These are phyloP conservation scores for Drosophila parthenogenetica DNA, from an alignment of 2,888 invertebrate species.

Conservation along the genomic window DNA sequence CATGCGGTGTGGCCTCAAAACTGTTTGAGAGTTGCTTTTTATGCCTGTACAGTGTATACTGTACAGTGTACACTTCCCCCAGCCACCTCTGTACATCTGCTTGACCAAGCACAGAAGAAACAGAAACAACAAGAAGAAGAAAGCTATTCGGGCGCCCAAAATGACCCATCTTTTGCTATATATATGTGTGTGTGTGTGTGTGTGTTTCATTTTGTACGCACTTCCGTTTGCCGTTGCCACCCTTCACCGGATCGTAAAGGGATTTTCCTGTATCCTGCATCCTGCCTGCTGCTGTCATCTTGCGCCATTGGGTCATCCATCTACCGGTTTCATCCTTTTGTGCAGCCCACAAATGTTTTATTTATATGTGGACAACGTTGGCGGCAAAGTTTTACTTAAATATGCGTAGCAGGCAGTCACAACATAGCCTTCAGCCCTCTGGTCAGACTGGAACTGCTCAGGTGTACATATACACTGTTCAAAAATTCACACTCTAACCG, in stretches of 20 bases:
- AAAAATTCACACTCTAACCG: not conserved
- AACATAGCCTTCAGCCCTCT: constrained; percentile 2
- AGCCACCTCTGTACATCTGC: constrained; percentile 62
- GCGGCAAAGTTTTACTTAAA: constrained; percentile 73
- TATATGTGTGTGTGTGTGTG: constrained; percentile 1
- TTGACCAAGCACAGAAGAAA: constrained; percentile 72
- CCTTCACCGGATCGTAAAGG: constrained; percentile 70
- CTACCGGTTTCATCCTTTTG: constrained; percentile 75
- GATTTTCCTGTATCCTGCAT: constrained; percentile 77
- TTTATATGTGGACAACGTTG: constrained; percentile 78
- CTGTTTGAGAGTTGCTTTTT: constrained; percentile 32
- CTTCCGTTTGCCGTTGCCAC: constrained; percentile 59
- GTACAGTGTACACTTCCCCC: not conserved
- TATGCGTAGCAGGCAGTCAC: constrained; percentile 62
- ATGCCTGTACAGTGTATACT: constrained; percentile 30
- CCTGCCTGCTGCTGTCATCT: constrained; percentile 73
- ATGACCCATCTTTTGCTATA: constrained; percentile 11
- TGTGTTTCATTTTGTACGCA: constrained; percentile 80
- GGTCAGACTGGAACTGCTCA: constrained; percentile 47
- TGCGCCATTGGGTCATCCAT: constrained; percentile 82
- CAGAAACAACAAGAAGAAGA: constrained; percentile 11
- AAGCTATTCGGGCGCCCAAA: constrained; percentile 41
- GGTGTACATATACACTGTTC: constrained; percentile 45
- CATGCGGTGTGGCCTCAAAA: constrained; percentile 55
- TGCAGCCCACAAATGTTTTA: constrained; percentile 79